Evolutionary conservation across 2,888 invertebrate genomes (phyloP).

Genomic region (Hermaeophaga mercurialis): DNA sequence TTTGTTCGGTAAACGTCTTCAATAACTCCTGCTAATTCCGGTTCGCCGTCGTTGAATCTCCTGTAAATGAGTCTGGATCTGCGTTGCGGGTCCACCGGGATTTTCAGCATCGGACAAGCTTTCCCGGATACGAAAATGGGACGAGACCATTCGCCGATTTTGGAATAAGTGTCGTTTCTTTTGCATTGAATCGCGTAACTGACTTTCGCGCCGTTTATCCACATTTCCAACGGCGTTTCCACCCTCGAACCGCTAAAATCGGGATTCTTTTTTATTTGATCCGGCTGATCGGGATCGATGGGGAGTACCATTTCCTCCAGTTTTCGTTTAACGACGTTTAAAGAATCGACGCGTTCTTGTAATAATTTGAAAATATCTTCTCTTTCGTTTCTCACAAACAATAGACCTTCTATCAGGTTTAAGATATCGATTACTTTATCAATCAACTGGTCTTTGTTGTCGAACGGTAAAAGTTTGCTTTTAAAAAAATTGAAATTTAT

Average conservation of each 20-base stretch:
- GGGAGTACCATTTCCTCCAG: not conserved
- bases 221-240: not conserved
- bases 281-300: not conserved
- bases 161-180: not conserved
- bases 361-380: not conserved
- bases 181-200: not conserved
- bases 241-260: not conserved
- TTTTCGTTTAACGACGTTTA: not conserved
- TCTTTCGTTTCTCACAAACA: not conserved
- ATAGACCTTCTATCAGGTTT: not conserved
- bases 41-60: not conserved
- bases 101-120: not conserved
- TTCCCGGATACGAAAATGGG: not conserved
- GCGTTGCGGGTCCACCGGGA: not conserved
- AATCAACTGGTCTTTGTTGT: not conserved
- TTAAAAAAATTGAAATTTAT: not conserved
- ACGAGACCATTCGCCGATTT: not conserved
- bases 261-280: not conserved
- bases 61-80: not conserved
- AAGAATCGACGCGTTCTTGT: not conserved
- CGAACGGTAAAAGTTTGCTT: not conserved
- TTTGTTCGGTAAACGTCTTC: not conserved
- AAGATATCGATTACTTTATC: not conserved
- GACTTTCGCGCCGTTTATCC: not conserved
- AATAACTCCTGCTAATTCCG: not conserved